Percentiles rank a stretch among this genome's conserved stretches.
phyloP scores from a whole-genome alignment of 2,888 invertebrate species.

The Exephanes ischioxanthus region DNA sequence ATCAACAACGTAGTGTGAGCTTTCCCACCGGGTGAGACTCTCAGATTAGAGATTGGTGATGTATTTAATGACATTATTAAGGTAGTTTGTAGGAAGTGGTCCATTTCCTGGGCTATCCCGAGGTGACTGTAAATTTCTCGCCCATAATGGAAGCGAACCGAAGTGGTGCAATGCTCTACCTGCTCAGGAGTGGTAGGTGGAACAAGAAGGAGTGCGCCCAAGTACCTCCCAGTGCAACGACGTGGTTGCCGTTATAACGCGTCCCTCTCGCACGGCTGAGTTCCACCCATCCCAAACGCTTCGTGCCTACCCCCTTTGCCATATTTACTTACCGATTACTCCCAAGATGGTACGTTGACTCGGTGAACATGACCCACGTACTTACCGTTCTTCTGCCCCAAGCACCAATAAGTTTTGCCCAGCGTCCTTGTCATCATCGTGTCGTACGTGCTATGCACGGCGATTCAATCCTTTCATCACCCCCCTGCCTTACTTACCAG shows the following conservation, averaged over 20 bases:
- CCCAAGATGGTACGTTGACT: conserved; percentile 73
- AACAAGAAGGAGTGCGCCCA: conserved; percentile 41
- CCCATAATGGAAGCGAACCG: conserved; percentile 80
- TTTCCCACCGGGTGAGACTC: conserved; percentile 56
- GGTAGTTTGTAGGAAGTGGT: conserved; percentile 79
- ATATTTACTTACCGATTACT: conserved; percentile 64
- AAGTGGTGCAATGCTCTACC: conserved; percentile 64
- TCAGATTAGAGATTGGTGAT: conserved; percentile 81
- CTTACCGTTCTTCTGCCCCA: conserved; percentile 35
- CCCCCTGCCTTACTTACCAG: not conserved
- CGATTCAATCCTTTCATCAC: not conserved
- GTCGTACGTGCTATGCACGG: conserved; percentile 18
- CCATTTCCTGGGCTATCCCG: conserved; percentile 79
- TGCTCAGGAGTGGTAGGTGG: conserved; percentile 27
- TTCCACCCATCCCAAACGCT: conserved; percentile 18
- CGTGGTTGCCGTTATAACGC: conserved; percentile 47
- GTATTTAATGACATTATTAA: conserved; percentile 83
- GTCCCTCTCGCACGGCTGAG: conserved; percentile 21
- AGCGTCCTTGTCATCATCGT: conserved; percentile 29
- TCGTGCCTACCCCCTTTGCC: conserved; percentile 33
- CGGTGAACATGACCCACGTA: conserved; percentile 64
- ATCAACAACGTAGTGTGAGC: conserved; percentile 28
- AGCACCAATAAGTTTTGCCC: conserved; percentile 39
- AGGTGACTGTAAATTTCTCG: conserved; percentile 80
- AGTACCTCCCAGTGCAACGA: conserved; percentile 39